A percentile compares a stretch with the other conserved stretches of the same genome.
phyloP scores from a whole-genome alignment of 2,888 invertebrate genomes.

The Lucinisca nassula region DNA sequence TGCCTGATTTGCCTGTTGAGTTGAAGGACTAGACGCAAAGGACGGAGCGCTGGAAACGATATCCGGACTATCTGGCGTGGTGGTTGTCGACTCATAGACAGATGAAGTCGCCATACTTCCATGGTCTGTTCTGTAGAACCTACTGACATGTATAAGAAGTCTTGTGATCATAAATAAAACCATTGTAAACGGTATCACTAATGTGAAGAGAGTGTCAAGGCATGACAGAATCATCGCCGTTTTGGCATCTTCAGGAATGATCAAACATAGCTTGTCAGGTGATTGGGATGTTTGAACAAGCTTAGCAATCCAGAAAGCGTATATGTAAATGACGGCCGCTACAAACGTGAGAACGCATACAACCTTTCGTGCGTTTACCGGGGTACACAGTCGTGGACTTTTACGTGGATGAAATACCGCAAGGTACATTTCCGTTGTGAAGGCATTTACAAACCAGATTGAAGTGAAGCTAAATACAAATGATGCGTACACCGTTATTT shows the following conservation, averaged over 20 bases:
- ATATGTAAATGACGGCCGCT: conserved; percentile 70
- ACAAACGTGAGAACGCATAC: conserved; percentile 64
- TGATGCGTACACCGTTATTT: conserved; percentile 75
- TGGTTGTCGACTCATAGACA: conserved; percentile 29
- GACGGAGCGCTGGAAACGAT: not conserved
- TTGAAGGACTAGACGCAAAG: not conserved
- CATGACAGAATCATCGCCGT: conserved; percentile 71
- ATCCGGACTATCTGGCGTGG: conserved; percentile 8
- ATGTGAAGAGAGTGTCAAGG: conserved; percentile 92
- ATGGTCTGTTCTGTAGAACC: conserved; percentile 69
- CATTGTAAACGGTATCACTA: conserved; percentile 92
- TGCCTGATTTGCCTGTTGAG: conserved; percentile 65
- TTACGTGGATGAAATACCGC: conserved; percentile 73
- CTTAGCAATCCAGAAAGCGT: conserved; percentile 75
- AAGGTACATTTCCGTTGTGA: conserved; percentile 79
- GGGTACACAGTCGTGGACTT: conserved; percentile 66
- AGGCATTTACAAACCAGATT: conserved; percentile 79
- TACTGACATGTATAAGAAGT: conserved; percentile 91
- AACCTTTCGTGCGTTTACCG: conserved; percentile 62
- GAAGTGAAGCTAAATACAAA: conserved; percentile 81
- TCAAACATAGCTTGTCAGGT: conserved; percentile 54
- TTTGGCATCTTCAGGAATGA: conserved; percentile 56
- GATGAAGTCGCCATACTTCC: conserved; percentile 46
- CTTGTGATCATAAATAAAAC: conserved; percentile 92
- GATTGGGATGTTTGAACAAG: conserved; percentile 35